phyloP scores from a whole-genome alignment of 1,140 invertebrate genomes.

The Drosophila quadrilineata region DNA sequence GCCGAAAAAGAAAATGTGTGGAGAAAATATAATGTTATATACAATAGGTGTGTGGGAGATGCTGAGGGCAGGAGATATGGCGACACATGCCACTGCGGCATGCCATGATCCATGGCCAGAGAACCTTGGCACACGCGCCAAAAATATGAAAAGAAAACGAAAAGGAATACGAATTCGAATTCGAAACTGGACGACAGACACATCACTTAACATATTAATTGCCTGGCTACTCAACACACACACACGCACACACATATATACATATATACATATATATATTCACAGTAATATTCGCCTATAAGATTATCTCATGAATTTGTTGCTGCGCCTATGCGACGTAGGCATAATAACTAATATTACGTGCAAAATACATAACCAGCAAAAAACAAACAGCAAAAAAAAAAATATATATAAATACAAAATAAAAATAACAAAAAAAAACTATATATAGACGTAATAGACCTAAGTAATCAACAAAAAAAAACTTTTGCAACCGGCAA shows the following conservation, averaged over 20 bases:
- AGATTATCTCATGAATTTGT: no score
- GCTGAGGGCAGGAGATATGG: background rate
- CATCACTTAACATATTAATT: constrained; percentile 77
- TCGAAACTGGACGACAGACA: constrained; percentile 39
- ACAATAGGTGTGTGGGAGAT: background rate
- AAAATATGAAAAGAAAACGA: no score
- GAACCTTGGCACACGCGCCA: constrained; percentile 68
- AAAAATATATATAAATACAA: background rate
- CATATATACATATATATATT: no score
- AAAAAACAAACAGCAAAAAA: background rate
- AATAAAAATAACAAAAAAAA: no score
- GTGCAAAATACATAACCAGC: constrained; percentile 24
- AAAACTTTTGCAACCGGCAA: no score
- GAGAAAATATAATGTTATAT: background rate
- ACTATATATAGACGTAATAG: no score
- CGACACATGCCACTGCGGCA: constrained; percentile 48
- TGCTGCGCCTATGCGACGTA: constrained; percentile 50
- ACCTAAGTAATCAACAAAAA: no score
- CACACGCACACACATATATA: no score
- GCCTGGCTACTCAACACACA: no score
- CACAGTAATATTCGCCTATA: no score
- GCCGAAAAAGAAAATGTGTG: background rate
- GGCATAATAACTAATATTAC: constrained; percentile 53
- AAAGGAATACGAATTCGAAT: no score
- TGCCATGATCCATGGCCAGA: constrained; percentile 16